These are phyloP conservation scores for Ceyx cyanopectus DNA, from an alignment of 2,113 vertebrate species.

Conservation along the genomic window DNA sequence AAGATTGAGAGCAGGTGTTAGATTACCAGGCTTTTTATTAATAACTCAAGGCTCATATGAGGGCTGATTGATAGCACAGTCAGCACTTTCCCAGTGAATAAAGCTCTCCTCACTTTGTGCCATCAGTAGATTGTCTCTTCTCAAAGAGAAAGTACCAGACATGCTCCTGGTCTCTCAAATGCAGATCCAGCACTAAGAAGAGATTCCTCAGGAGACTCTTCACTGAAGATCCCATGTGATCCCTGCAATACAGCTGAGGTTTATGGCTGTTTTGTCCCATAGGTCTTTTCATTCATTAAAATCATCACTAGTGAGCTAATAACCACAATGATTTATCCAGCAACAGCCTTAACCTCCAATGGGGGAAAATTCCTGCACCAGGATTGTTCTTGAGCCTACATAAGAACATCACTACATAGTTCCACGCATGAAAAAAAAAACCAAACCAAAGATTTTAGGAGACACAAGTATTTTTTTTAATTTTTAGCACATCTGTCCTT, in stretches of 20 bases:
- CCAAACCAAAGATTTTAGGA: not conserved
- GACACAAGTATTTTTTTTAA: not conserved
- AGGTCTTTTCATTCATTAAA: not conserved
- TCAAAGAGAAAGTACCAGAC: not conserved
- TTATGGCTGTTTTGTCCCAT: not conserved
- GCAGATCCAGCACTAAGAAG: not conserved
- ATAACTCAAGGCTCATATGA: conserved; percentile 49
- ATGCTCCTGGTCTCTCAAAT: not conserved
- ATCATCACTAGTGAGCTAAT: not conserved
- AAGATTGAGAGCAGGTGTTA: conserved; percentile 60
- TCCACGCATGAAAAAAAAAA: not conserved
- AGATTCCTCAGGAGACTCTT: not conserved
- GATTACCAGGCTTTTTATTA: conserved; percentile 64
- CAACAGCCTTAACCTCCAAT: not conserved
- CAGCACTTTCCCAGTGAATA: conserved; percentile 47
- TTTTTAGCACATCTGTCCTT: not conserved
- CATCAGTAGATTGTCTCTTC: not conserved
- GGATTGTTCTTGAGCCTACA: not conserved
- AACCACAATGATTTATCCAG: not conserved
- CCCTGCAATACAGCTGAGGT: not conserved
- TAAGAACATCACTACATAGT: not conserved
- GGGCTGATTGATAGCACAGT: conserved; percentile 58
- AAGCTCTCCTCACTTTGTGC: not conserved
- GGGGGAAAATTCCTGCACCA: not conserved
- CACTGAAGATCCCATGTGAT: not conserved